phyloP scores from a whole-genome alignment of 2,113 vertebrate genomes.

The Tursiops truncatus region DNA sequence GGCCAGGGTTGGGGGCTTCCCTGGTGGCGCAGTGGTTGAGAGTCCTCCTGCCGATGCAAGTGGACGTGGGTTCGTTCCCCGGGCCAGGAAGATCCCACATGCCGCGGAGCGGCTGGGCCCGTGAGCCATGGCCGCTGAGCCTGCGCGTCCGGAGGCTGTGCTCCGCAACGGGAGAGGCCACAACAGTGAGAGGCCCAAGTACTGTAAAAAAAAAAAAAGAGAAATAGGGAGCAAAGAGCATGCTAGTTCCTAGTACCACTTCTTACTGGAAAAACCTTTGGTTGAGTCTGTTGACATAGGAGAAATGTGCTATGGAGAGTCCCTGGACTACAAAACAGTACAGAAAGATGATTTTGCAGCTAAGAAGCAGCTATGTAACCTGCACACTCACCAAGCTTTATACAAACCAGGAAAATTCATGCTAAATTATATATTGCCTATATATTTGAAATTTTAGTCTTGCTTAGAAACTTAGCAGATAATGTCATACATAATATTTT shows the following conservation, averaged over 20 bases:
- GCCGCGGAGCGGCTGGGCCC: too few species aligned
- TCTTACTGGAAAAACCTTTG: not conserved
- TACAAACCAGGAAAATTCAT: not conserved
- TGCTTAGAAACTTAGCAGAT: not conserved
- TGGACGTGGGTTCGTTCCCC: rapidly evolving
- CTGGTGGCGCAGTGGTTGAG: too few species aligned
- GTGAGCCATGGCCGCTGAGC: too few species aligned
- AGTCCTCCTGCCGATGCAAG: too few species aligned
- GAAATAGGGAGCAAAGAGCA: rapidly evolving
- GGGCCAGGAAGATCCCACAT: too few species aligned
- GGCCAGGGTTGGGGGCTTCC: too few species aligned
- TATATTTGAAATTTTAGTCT: not conserved
- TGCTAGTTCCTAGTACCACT: not conserved
- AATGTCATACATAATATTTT: not conserved
- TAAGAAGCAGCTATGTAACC: not conserved
- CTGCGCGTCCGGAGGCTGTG: too few species aligned
- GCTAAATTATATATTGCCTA: not conserved
- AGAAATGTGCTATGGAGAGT: not conserved
- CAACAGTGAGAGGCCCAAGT: too few species aligned
- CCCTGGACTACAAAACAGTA: not conserved
- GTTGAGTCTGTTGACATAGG: not conserved
- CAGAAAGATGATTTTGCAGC: not conserved
- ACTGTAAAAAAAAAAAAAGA: not conserved
- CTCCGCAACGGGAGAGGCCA: too few species aligned
- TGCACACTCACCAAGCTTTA: not conserved